Conservation (phyloP, 2,797 vertebrate genomes). For the Pseudochirops corinnae region DNA sequence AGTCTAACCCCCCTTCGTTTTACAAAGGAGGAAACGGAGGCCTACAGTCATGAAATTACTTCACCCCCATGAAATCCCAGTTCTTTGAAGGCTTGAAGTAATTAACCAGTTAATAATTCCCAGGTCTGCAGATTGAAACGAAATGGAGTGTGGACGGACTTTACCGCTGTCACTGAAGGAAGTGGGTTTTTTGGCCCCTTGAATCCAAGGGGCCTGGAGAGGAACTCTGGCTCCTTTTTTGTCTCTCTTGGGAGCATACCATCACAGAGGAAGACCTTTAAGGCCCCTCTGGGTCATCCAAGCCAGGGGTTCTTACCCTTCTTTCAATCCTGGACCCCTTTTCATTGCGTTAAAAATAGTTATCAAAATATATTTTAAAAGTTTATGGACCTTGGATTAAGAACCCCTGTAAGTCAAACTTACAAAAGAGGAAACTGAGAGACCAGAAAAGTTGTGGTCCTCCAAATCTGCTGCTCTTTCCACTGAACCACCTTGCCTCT, state of each 20-base stretch:
- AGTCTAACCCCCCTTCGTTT: neutral
- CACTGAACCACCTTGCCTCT: neutral
- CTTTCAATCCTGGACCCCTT: neutral
- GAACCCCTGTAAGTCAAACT: neutral
- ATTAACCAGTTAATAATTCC: neutral
- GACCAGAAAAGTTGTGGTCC: neutral
- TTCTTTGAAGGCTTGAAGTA: neutral
- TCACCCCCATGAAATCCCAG: neutral
- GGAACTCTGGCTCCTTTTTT: neutral
- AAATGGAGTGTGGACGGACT: neutral
- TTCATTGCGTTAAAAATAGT: neutral
- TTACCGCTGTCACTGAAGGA: neutral
- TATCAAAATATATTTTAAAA: neutral
- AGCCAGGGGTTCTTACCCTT: neutral
- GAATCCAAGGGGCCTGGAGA: neutral
- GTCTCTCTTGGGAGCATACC: fast-evolving
- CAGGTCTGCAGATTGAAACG: neutral
- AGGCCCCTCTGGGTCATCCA: neutral
- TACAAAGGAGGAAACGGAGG: neutral
- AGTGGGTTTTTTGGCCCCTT: neutral
- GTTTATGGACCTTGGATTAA: neutral
- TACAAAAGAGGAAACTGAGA: neutral
- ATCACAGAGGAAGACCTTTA: neutral
- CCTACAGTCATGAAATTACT: neutral
- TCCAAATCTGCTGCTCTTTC: neutral